Evolutionary conservation across 2,888 invertebrate species (phyloP).

Genomic region (Chesias legatella): DNA sequence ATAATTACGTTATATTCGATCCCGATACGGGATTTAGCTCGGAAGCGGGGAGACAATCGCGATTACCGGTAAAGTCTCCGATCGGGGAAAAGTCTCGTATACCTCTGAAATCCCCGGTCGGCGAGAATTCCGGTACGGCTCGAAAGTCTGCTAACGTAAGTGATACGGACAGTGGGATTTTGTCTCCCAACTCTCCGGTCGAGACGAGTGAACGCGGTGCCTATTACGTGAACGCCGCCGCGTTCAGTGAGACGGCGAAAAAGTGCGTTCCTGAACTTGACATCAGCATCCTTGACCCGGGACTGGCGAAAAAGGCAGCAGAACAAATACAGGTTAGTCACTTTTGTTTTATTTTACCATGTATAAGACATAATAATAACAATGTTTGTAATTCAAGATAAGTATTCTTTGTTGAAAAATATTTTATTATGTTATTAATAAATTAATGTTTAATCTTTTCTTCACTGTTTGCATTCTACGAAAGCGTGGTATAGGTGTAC

Average conservation of each 20-base stretch:
- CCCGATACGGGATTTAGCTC: constrained; percentile 70
- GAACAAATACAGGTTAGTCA: constrained; percentile 72
- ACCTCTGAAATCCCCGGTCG: constrained; percentile 56
- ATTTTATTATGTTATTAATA: constrained; percentile 11
- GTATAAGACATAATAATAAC: not conserved
- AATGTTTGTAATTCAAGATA: too few species aligned
- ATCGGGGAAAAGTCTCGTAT: constrained; percentile 57
- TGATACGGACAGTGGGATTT: constrained; percentile 83
- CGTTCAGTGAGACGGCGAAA: constrained; percentile 60
- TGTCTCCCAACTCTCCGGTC: constrained; percentile 82
- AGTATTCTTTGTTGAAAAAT: too few species aligned
- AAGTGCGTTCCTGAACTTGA: constrained; percentile 57
- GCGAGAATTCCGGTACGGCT: constrained; percentile 50
- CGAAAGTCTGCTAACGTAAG: constrained; percentile 73
- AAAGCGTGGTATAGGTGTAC: too few species aligned
- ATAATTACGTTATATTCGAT: constrained; percentile 77
- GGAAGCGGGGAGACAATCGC: constrained; percentile 43
- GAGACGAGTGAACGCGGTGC: constrained; percentile 66
- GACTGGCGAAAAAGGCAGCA: constrained; percentile 66
- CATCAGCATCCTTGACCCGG: constrained; percentile 66
- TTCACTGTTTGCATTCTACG: too few species aligned
- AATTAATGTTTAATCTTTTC: too few species aligned
- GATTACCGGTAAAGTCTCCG: constrained; percentile 54
- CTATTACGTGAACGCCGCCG: constrained; percentile 66
- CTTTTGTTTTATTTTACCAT: constrained; percentile 3